Conservation (phyloP, 2,113 vertebrate genomes). For the Rhabdomys dilectus region DNA sequence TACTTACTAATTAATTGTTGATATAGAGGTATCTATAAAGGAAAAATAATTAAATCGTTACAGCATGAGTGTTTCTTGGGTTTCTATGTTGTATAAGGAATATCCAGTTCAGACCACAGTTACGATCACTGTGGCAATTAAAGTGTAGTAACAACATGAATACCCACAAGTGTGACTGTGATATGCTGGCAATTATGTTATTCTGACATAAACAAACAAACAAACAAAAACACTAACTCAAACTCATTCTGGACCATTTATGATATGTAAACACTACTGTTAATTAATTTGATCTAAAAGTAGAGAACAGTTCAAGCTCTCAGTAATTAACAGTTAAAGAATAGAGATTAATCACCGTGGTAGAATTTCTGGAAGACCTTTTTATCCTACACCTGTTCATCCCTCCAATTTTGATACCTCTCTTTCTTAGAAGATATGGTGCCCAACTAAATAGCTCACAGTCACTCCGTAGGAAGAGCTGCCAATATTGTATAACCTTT, state of each 20-base stretch:
- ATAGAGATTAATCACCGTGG: not conserved
- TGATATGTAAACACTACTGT: not conserved
- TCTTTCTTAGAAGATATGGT: not conserved
- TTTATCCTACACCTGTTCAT: not conserved
- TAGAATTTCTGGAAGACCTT: not conserved
- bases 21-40: not conserved
- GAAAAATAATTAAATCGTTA: not conserved
- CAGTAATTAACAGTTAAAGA: slow-evolving; percentile 27
- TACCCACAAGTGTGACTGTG: not conserved
- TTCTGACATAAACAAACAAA: not conserved
- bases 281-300: not conserved
- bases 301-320: not conserved
- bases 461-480: not conserved
- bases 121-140: not conserved
- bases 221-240: not conserved
- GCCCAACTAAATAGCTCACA: not conserved
- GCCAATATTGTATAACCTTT: not conserved
- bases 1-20: not conserved
- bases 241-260: not conserved
- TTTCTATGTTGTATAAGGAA: not conserved
- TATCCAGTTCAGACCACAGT: not conserved
- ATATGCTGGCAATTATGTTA: not conserved
- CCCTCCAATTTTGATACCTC: not conserved
- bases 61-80: not conserved
- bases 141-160: not conserved